A percentile compares a stretch with the other conserved stretches of the same genome.
phyloP scores from a whole-genome alignment of 1,140 invertebrate genomes.

The Thaumatotibia leucotreta region DNA sequence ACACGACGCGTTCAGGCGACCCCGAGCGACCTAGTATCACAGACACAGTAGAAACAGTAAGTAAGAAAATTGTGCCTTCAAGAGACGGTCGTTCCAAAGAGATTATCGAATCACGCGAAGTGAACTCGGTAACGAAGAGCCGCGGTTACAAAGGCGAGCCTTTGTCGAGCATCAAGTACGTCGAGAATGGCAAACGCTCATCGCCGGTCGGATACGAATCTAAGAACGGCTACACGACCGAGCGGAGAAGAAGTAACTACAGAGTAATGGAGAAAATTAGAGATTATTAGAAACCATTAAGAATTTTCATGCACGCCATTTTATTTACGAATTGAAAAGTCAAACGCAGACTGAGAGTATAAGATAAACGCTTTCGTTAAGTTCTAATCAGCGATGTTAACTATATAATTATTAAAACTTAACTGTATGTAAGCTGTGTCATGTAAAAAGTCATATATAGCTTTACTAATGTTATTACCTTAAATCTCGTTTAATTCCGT shows the following conservation, averaged over 20 bases:
- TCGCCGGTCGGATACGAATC: conserved; percentile 59
- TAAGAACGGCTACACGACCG: conserved; percentile 54
- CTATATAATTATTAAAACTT: conserved; percentile 34
- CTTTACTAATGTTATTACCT: conserved; percentile 63
- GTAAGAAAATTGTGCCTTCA: conserved; percentile 80
- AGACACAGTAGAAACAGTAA: conserved; percentile 81
- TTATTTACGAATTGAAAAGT: conserved; percentile 44
- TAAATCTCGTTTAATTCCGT: conserved; percentile 59
- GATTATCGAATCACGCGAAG: conserved; percentile 82
- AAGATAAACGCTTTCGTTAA: conserved; percentile 39
- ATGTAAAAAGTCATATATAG: conserved; percentile 71
- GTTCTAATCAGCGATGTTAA: conserved; percentile 34
- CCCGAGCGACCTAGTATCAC: conserved; percentile 80
- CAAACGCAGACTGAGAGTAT: conserved; percentile 58
- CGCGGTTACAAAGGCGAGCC: conserved; percentile 74
- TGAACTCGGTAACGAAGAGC: conserved; percentile 82
- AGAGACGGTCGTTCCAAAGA: conserved; percentile 79
- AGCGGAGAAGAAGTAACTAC: conserved; percentile 70
- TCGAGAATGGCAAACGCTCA: conserved; percentile 68
- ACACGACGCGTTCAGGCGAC: conserved; percentile 80
- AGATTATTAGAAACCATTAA: conserved; percentile 57
- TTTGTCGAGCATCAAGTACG: conserved; percentile 63
- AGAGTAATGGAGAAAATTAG: conserved; percentile 70
- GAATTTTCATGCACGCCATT: conserved; percentile 5
- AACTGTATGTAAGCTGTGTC: conserved; percentile 27